These are phyloP conservation scores for Pomacea maculata DNA, from an alignment of 1,140 invertebrate genomes.

Conservation along the genomic window DNA sequence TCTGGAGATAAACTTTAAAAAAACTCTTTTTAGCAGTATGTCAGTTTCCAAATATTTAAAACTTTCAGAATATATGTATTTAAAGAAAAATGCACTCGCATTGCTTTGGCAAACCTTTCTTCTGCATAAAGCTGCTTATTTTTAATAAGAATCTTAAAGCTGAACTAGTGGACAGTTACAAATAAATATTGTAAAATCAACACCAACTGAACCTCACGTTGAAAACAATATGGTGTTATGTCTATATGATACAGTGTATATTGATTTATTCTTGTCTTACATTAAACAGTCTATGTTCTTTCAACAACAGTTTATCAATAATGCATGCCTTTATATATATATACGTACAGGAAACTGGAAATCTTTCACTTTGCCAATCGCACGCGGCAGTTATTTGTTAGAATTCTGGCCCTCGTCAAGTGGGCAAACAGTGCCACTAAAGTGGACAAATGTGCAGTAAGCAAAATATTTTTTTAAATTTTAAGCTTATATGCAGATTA, in stretches of 20 bases:
- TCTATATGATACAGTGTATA: neutral
- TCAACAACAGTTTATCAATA: too few relatives aligned
- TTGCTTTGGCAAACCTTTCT: conserved; percentile 9
- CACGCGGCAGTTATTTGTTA: conserved; percentile 92
- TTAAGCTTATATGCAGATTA: neutral
- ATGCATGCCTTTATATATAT: neutral
- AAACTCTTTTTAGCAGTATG: too few relatives aligned
- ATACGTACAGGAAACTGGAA: conserved; percentile 84
- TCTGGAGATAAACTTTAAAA: too few relatives aligned
- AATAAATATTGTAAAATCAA: too few relatives aligned
- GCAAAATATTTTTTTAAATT: conserved; percentile 31
- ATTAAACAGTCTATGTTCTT: neutral
- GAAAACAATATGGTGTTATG: too few relatives aligned
- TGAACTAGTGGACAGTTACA: too few relatives aligned
- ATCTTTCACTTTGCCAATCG: conserved; percentile 96
- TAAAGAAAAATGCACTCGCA: neutral
- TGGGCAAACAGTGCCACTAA: conserved; percentile 97
- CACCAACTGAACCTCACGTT: too few relatives aligned
- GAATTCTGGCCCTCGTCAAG: conserved; percentile 93
- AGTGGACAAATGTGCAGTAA: conserved; percentile 94
- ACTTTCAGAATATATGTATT: too few relatives aligned
- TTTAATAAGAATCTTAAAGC: neutral
- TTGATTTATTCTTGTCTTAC: neutral
- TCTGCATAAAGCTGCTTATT: neutral
- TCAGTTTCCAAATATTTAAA: too few relatives aligned